Conservation (phyloP, 2,113 vertebrate species). For the Trichomycterus rosablanca region DNA sequence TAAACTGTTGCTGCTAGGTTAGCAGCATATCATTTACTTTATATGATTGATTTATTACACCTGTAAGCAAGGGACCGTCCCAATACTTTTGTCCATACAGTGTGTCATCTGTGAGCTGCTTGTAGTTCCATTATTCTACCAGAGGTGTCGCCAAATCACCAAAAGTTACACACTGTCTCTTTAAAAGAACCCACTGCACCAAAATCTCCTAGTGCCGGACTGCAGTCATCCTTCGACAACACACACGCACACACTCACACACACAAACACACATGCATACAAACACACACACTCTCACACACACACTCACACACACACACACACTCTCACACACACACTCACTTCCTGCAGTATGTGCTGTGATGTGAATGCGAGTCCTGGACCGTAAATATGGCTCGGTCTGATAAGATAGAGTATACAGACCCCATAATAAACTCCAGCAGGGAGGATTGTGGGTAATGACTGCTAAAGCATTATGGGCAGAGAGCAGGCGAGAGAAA, state of each 20-base stretch:
- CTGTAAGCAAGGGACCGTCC: too few relatives aligned
- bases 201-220: too few relatives aligned
- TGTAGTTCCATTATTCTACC: too few relatives aligned
- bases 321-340: conserved; percentile 22
- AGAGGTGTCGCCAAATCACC: too few relatives aligned
- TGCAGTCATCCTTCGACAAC: too few relatives aligned
- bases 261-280: conserved; percentile 25
- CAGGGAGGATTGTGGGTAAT: conserved; percentile 10
- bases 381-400: conserved; percentile 52
- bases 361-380: conserved; percentile 43
- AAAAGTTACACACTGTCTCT: conserved; percentile 24
- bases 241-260: too few relatives aligned
- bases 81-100: too few relatives aligned
- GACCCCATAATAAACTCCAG: conserved; percentile 46
- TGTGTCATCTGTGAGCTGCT: too few relatives aligned
- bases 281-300: conserved; percentile 24
- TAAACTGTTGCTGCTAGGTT: too few relatives aligned
- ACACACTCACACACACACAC: conserved; percentile 22
- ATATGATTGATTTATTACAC: too few relatives aligned
- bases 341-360: too few relatives aligned
- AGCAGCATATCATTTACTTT: too few relatives aligned
- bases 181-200: conserved; percentile 14
- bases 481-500: background rate
- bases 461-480: conserved; percentile 61
- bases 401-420: conserved; percentile 53